These are phyloP conservation scores for Microctonus hyperodae DNA, from an alignment of 2,888 invertebrate genomes.

Conservation along the genomic window DNA sequence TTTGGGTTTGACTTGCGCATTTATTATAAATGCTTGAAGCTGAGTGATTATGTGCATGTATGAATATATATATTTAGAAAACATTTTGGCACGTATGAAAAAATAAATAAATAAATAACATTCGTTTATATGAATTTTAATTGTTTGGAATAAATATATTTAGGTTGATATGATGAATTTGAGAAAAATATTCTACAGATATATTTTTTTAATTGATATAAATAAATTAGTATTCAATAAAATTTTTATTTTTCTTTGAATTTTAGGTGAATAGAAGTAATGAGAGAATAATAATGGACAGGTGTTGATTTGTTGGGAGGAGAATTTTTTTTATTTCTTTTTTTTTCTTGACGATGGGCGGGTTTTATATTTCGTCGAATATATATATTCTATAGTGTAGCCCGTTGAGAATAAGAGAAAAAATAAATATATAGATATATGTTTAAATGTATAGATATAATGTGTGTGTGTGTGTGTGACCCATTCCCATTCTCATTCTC, in stretches of 20 bases:
- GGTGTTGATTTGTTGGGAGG: conserved; percentile 45
- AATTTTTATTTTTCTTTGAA: background rate
- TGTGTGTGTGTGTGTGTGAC: background rate
- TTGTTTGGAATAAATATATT: too few species aligned
- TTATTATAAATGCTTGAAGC: too few species aligned
- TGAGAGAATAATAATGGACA: conserved; percentile 39
- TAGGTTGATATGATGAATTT: background rate
- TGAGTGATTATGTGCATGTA: too few species aligned
- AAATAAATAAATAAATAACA: too few species aligned
- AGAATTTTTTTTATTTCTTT: conserved; percentile 12
- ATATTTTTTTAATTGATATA: too few species aligned
- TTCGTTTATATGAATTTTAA: too few species aligned
- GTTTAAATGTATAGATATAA: too few species aligned
- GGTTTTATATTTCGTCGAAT: conserved; percentile 41
- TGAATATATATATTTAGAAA: too few species aligned
- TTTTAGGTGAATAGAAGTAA: background rate
- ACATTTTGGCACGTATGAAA: too few species aligned
- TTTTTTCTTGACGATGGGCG: conserved; percentile 32
- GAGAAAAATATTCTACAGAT: too few species aligned
- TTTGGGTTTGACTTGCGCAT: too few species aligned
- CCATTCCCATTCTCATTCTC: background rate
- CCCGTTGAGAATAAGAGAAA: background rate
- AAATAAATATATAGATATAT: background rate
- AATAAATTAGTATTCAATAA: background rate
- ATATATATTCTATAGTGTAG: background rate